Evolutionary conservation across 2,888 invertebrate species (phyloP).

Genomic region (Diplazon laetatorius): DNA sequence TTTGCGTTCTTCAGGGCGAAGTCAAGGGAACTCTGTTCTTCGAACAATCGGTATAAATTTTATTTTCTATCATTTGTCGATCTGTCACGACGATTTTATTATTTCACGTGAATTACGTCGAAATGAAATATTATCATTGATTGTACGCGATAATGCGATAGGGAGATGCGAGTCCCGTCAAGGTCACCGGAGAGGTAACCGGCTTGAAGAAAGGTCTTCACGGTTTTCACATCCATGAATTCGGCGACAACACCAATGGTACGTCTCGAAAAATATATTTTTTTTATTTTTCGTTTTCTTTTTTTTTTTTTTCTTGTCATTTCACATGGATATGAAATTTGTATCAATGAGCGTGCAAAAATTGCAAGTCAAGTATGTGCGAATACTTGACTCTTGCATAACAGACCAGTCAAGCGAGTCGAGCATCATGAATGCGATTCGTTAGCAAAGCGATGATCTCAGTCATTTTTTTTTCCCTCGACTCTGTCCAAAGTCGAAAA

Average conservation of each 20-base stretch:
- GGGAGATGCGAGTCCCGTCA: conserved; percentile 87
- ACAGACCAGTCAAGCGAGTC: conserved; percentile 38
- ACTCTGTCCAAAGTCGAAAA: background rate
- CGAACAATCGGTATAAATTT: conserved; percentile 90
- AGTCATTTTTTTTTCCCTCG: no score
- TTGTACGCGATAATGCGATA: conserved; percentile 74
- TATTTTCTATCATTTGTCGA: no score
- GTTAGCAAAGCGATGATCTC: background rate
- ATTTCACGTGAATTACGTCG: no score
- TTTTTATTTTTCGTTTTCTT: background rate
- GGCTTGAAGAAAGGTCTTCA: conserved; percentile 91
- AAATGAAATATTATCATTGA: conserved; percentile 54
- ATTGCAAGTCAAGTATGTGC: conserved; percentile 30
- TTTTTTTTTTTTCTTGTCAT: no score
- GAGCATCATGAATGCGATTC: conserved; percentile 7
- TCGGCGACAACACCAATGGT: conserved; percentile 97
- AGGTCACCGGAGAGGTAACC: conserved; percentile 91
- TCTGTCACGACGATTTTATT: no score
- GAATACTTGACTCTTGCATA: conserved; percentile 53
- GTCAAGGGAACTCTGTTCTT: conserved; percentile 92
- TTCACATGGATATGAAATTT: no score
- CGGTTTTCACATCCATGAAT: conserved; percentile 98
- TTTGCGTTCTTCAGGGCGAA: conserved; percentile 94
- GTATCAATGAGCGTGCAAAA: background rate
- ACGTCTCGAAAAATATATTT: conserved; percentile 43